Evolutionary conservation across 2,888 invertebrate species (phyloP), one percentile per base, ranked within the genome.

Genomic region (Diarsia mendica): DNA sequence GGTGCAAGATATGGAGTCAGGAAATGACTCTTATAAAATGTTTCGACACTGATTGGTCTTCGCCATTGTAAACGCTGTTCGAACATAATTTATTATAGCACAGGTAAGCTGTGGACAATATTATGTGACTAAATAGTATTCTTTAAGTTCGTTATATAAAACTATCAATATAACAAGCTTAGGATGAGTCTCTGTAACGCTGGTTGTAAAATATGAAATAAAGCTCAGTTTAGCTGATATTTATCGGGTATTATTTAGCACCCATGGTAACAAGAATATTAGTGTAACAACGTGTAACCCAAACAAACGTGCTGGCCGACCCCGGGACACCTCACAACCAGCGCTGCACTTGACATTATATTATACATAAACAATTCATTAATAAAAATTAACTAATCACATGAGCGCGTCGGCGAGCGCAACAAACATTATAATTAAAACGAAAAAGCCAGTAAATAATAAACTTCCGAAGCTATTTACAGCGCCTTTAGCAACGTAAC

Each of bases 381-480:
- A 77, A 70, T 79, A 83, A 65, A 83, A 75, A 82, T 82, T 71
- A 84, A 82, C 72, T 82, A 83, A 82, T 86, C 80, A 81, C 80
- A 79, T 77, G 69, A 53, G 70, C 63, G 75, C 73, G 67, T 28
- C 74, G 28, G 66, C 67, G 70, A 64, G 67, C 77, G 79, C 80
- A 80, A 83, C 79, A 83, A 74, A 80, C 85, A 81, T 74, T 74
- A 80, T 77, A 81, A 81, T 78, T 77, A 77, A 85, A 86, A 86
- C 77, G 51, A 75, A 74, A 69, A 86, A 81, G 85, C 83, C 78
- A 68, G 85, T 85, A 85, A 82, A 81, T 77, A 81, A 84, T 81
- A 83, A 83, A 72, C 69, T 67, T 79, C 64, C 87, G 53, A 85
- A 93, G 93, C 93, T 94, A 94, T 94, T 70, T 94, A 94, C 94